phyloP scores from a whole-genome alignment of 2,113 vertebrate species.

The Macquaria ambigua region DNA sequence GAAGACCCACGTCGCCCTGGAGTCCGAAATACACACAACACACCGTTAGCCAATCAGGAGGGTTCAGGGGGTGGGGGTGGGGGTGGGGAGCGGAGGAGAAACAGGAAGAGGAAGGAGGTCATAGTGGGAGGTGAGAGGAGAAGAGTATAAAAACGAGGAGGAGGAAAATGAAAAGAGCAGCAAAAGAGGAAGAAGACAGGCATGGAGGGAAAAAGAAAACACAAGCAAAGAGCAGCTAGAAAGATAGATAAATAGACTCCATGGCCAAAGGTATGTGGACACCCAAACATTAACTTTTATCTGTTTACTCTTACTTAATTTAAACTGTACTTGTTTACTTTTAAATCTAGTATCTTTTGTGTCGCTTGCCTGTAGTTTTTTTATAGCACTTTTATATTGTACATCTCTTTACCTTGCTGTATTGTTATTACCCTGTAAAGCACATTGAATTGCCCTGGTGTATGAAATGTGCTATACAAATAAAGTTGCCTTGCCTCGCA shows the following conservation, averaged over 20 bases:
- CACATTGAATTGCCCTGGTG: too few relatives aligned
- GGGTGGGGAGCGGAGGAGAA: background rate
- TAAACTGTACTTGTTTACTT: too few relatives aligned
- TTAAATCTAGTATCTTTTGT: too few relatives aligned
- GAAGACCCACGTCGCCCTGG: constrained; percentile 85
- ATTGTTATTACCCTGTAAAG: too few relatives aligned
- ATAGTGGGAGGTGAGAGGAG: background rate
- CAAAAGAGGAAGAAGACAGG: background rate
- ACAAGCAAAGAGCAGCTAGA: background rate
- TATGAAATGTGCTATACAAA: too few relatives aligned
- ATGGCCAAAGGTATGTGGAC: constrained; percentile 17
- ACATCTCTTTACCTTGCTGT: too few relatives aligned
- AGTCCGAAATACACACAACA: constrained; percentile 79
- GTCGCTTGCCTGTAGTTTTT: too few relatives aligned
- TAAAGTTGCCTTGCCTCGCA: too few relatives aligned
- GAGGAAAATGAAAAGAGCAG: background rate
- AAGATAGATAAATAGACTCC: background rate
- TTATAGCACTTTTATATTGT: too few relatives aligned
- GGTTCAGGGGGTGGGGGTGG: background rate
- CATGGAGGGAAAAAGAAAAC: background rate
- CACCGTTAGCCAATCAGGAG: constrained; percentile 67
- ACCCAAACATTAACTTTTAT: too few relatives aligned
- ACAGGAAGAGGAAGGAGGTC: background rate
- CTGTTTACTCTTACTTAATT: too few relatives aligned
- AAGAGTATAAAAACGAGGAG: background rate